Percentiles rank a stretch among this genome's conserved stretches.
Conservation (phyloP, 2,888 invertebrate genomes). For the Diadromus collaris region DNA sequence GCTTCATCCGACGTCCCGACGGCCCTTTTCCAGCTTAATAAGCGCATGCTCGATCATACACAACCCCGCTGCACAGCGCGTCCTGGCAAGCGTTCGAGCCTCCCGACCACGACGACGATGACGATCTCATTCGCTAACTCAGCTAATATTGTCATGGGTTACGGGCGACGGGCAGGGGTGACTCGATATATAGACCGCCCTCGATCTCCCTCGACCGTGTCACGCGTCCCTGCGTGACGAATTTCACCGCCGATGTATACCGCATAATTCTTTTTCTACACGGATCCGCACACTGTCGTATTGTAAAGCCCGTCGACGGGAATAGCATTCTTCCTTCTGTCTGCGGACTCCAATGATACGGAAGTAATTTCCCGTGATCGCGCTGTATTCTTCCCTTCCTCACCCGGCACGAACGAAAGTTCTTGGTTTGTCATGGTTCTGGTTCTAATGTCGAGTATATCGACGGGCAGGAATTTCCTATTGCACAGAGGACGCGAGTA, state of each 20-base stretch:
- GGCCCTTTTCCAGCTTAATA: slow-evolving; percentile 29
- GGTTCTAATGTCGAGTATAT: slow-evolving; percentile 15
- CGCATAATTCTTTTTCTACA: slow-evolving; percentile 20
- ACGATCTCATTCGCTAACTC: slow-evolving; percentile 24
- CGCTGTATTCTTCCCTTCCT: slow-evolving; percentile 38
- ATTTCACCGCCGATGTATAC: slow-evolving; percentile 40
- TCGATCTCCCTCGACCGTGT: slow-evolving; percentile 12
- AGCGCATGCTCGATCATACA: slow-evolving; percentile 40
- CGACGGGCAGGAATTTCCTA: slow-evolving; percentile 20
- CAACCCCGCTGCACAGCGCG: background rate
- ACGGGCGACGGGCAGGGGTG: slow-evolving; percentile 34
- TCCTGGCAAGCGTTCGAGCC: slow-evolving; percentile 7
- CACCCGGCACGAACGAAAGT: slow-evolving; percentile 22
- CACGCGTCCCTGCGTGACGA: slow-evolving; percentile 54
- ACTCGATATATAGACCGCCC: slow-evolving; percentile 34
- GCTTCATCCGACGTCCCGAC: background rate
- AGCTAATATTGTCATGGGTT: slow-evolving; percentile 44
- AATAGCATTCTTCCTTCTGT: background rate
- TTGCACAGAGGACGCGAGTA: background rate
- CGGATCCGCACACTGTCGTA: slow-evolving; percentile 12
- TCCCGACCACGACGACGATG: slow-evolving; percentile 27
- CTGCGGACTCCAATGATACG: slow-evolving; percentile 69
- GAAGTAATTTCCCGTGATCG: slow-evolving; percentile 71
- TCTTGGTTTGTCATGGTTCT: slow-evolving; percentile 37
- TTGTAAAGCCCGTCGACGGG: slow-evolving; percentile 15